These are phyloP conservation scores for Mustela erminea DNA, from an alignment of 2,797 vertebrate species.

Conservation along the genomic window DNA sequence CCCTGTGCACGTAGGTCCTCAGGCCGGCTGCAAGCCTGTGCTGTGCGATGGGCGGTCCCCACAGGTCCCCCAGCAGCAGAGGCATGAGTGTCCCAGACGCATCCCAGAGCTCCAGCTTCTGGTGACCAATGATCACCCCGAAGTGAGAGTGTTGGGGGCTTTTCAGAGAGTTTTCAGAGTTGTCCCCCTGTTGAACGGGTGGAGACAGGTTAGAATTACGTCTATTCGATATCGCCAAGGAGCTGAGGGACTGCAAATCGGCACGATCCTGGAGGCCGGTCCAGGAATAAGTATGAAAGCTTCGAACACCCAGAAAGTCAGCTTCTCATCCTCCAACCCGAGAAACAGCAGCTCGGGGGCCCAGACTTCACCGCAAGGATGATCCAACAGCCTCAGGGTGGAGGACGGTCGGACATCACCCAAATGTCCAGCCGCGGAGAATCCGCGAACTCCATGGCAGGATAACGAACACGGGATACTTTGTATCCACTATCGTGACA, in stretches of 20 bases:
- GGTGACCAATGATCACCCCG: background rate
- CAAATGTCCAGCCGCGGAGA: rapidly evolving
- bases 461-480: too few species aligned
- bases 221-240: background rate
- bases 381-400: too few species aligned
- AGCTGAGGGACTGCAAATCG: background rate
- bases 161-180: background rate
- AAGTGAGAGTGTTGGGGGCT: background rate
- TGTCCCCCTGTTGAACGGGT: background rate
- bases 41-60: rapidly evolving
- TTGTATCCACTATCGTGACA: too few species aligned
- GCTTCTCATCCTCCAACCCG: too few species aligned
- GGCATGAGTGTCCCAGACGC: background rate
- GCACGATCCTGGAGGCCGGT: background rate
- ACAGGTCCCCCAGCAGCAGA: background rate
- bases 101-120: background rate
- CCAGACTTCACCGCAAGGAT: too few species aligned
- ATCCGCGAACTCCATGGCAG: too few species aligned
- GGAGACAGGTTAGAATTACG: background rate
- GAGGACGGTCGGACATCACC: too few species aligned
- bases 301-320: background rate
- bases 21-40: rapidly evolving
- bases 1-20: background rate
- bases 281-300: background rate
- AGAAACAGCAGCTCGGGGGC: too few species aligned